A percentile compares a stretch with the other conserved stretches of the same genome.
phyloP scores from a whole-genome alignment of 2,113 vertebrate species.

The Redunca redunca region DNA sequence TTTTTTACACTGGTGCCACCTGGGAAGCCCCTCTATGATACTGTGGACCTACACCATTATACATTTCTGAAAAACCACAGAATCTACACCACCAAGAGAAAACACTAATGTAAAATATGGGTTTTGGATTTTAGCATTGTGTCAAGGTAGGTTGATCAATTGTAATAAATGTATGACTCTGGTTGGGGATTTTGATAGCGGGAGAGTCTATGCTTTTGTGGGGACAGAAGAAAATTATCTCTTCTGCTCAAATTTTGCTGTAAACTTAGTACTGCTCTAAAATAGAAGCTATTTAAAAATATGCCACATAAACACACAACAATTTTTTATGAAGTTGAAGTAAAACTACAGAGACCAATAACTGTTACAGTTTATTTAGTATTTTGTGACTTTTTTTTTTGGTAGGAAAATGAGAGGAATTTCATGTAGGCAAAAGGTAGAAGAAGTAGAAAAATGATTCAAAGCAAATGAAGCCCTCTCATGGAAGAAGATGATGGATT shows the following conservation, averaged over 20 bases:
- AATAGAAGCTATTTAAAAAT: neutral
- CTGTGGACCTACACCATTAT: neutral
- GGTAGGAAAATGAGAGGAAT: neutral
- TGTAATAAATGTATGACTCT: neutral
- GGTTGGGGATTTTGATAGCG: neutral
- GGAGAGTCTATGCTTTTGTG: neutral
- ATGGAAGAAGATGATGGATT: neutral
- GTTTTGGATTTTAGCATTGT: neutral
- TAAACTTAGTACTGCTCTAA: neutral
- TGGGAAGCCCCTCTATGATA: neutral
- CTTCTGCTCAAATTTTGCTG: neutral
- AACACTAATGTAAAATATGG: neutral
- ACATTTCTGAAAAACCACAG: neutral
- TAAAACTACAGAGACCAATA: neutral
- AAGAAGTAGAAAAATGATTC: neutral
- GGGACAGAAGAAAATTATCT: neutral
- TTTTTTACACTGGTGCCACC: neutral
- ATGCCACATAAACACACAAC: neutral
- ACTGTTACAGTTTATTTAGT: neutral
- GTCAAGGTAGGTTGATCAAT: neutral
- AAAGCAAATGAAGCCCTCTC: neutral
- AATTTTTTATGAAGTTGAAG: neutral
- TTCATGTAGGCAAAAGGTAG: neutral
- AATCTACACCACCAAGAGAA: neutral
- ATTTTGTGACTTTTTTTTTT: neutral